Evolutionary conservation across 1,140 invertebrate genomes (phyloP).

Genomic region (Araneus ventricosus): DNA sequence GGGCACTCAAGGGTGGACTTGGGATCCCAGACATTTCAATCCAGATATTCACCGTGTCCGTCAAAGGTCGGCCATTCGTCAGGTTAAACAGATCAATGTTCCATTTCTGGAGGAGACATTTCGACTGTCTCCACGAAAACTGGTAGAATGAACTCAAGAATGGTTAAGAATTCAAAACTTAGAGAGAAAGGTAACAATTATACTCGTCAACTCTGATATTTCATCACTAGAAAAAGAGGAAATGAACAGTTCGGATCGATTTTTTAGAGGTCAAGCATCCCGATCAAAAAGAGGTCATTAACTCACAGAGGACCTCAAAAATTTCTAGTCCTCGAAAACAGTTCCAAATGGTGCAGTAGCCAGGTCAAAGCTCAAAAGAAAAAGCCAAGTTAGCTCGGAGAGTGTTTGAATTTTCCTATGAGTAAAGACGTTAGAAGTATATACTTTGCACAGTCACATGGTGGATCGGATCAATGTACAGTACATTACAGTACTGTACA

Average conservation of each 20-base stretch:
- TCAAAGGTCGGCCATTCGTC: background rate
- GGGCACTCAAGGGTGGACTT: slow-evolving; percentile 9
- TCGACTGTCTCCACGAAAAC: background rate
- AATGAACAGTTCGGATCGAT: background rate
- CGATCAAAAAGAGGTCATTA: background rate
- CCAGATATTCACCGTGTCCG: background rate
- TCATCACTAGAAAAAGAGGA: background rate
- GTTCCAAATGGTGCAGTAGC: background rate
- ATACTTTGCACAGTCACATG: background rate
- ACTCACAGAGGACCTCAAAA: background rate
- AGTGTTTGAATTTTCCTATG: background rate
- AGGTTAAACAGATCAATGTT: background rate
- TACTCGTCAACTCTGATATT: background rate
- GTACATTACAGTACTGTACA: background rate
- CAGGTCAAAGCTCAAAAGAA: background rate
- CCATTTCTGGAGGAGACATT: background rate
- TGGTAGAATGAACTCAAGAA: background rate
- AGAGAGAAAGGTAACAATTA: no score
- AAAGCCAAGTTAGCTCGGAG: background rate
- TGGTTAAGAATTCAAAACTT: background rate
- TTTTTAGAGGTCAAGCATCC: slow-evolving; percentile 36
- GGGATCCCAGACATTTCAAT: background rate
- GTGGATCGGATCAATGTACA: background rate
- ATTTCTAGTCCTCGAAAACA: background rate
- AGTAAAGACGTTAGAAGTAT: background rate